Evolutionary conservation across 2,797 vertebrate genomes (phyloP), one percentile per base, ranked within the genome.

Genomic region (Acomys russatus): DNA sequence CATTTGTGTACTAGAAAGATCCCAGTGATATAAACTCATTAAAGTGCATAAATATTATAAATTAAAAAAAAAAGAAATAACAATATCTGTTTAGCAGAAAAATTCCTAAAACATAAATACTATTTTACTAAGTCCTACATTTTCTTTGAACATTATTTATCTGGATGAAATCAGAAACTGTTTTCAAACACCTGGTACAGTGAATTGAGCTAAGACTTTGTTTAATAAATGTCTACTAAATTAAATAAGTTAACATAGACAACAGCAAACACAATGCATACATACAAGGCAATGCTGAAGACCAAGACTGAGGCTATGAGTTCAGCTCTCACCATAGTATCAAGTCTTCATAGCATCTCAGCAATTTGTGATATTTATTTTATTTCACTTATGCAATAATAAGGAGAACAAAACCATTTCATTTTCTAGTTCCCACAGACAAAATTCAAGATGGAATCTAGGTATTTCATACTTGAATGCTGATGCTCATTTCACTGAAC

Each of bases 31-130:
- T 92, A 30, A 88, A 79, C 76, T 84, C 74, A 15, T 85, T 33
- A 80, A 83, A 93, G 64, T 61, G 14, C 14, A 59, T 54, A 64
- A 59, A 84, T 93, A 76, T 64, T 84, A n/a, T 9, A 85, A 82
- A 84, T 77, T 88, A 73, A 89, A 94, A 68, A n/a, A n/a, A n/a
- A n/a, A n/a, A n/a, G n/a, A n/a, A n/a, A n/a, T n/a, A n/a, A 68
- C n/a, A 84, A 71, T 56, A 74, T 64, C 1, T 70, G n/a, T 35
- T 86, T 3, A 70, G 23, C 9, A 76, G 61, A 63, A 51, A 87
- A 68, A 76, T 33, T 38, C 20, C 25, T 63, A n/a, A 87, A 6
- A 3, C 70, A 30, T 83, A 66, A 90, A 38, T 10, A 12, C 63
- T 38, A 18, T 49, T 66, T 85, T 80, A 78, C 68, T 49, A 61